Percentiles rank a stretch among this genome's conserved stretches.
These are phyloP conservation scores for Grantiella picta DNA, from an alignment of 2,113 vertebrate genomes.

Conservation along the genomic window DNA sequence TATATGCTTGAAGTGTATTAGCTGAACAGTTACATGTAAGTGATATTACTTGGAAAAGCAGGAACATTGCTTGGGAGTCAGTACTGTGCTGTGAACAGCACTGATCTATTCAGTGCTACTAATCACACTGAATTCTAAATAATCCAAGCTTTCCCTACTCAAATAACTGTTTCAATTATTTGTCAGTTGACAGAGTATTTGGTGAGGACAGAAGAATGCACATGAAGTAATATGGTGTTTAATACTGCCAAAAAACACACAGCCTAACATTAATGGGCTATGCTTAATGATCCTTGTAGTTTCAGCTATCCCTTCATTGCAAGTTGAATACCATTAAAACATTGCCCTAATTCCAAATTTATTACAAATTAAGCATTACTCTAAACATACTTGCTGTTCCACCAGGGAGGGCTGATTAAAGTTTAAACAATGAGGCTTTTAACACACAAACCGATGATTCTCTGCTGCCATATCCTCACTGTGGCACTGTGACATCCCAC, in stretches of 20 bases:
- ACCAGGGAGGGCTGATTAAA: not conserved
- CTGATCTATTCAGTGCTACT: not conserved
- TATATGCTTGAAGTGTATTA: not conserved
- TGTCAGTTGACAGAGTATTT: not conserved
- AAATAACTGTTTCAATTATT: not conserved
- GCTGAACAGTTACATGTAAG: not conserved
- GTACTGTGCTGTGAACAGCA: not conserved
- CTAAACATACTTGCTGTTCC: slow-evolving; percentile 4
- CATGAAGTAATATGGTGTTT: not conserved
- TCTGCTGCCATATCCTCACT: not conserved
- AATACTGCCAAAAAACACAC: not conserved
- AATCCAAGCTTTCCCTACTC: not conserved
- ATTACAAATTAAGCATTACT: slow-evolving; percentile 12
- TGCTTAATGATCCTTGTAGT: not conserved
- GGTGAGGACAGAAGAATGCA: not conserved
- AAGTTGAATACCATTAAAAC: not conserved
- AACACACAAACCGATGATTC: not conserved
- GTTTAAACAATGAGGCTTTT: slow-evolving; percentile 22
- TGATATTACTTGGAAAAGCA: not conserved
- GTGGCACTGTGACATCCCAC: not conserved
- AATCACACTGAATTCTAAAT: not conserved
- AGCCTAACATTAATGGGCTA: not conserved
- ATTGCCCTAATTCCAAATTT: not conserved
- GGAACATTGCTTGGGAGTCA: not conserved
- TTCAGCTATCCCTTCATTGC: not conserved